Evolutionary conservation across 92 coral and sea anemone genomes (phyloP), one percentile per base, ranked within the genome.

Genomic region (Phenganax stokvisi): DNA sequence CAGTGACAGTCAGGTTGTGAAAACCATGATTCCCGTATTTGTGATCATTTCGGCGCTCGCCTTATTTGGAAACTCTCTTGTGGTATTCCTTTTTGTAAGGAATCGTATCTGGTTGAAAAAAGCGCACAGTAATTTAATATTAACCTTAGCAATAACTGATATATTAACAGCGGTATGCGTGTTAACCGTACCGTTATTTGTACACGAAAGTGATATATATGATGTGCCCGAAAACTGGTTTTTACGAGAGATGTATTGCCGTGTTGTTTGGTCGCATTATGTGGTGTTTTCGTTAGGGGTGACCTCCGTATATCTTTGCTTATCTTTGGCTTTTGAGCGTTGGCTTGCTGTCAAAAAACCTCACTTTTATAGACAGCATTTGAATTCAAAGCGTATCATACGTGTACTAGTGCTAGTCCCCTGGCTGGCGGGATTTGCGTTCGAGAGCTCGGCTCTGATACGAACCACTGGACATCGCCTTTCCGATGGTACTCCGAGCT

Each of bases 51-150:
- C 83, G 3, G 74, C 63, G 59, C 37, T 79, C 9, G 74, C 83
- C 51, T 15, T 79, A 52, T 28, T 79, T 13, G 83, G 74, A 0
- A 79, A 79, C 74, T 29, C 65, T 11, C 53, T 79, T 31, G 83
- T 79, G 47, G 61, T 79, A 3, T 79, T 79, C 13, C 74, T 79
- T 1, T 66, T 79, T 20, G n/a, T 79, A 16, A 28, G 74, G 53
- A 79, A 79, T 60, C 8, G 83, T 25, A 54, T 37, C 0, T 79
- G 83, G 83, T 25, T 79, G 62, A 79, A 79, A 54, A 79, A 79
- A 53, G 83, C 83, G n/a, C 83, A 79, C 52, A 79, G 83, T 66
- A 63, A 64, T 54, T 56, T 79, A 28, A 79, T 79, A 56, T 62
- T 79, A 6, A 51, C 58, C 16, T 25, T 79, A 44, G 83, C 83